These are phyloP conservation scores for Eumacrocentrus americanus DNA, from an alignment of 2,888 invertebrate species.

Conservation along the genomic window DNA sequence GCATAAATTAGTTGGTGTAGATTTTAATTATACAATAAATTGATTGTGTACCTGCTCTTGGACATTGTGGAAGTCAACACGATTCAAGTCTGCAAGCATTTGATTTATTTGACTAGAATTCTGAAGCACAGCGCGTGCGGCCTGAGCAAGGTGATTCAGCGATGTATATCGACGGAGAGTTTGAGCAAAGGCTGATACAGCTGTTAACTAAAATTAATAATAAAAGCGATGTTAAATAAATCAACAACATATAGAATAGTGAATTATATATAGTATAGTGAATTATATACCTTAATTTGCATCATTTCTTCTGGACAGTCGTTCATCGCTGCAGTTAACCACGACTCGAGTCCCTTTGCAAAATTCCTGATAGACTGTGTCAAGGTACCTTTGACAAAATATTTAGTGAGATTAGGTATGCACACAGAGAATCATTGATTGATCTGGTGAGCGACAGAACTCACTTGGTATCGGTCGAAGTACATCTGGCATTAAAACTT, in stretches of 20 bases:
- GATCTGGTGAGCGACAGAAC: no score
- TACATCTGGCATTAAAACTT: constrained; percentile 95
- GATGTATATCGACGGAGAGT: constrained; percentile 95
- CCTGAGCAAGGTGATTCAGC: constrained; percentile 94
- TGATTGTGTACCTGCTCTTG: constrained; percentile 71
- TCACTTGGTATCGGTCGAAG: constrained; percentile 90
- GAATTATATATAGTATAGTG: no score
- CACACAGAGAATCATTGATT: no score
- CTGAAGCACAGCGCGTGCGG: constrained; percentile 93
- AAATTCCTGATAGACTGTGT: constrained; percentile 93
- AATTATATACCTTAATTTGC: constrained; percentile 75
- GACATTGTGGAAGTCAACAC: constrained; percentile 97
- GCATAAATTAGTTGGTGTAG: no score
- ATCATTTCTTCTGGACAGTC: constrained; percentile 84
- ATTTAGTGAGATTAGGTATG: no score
- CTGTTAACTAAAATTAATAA: constrained; percentile 64
- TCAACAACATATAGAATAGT: neutral
- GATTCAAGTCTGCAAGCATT: constrained; percentile 95
- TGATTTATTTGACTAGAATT: constrained; percentile 94
- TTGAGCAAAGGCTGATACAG: constrained; percentile 92
- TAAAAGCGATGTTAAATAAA: constrained; percentile 1
- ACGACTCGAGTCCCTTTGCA: constrained; percentile 90
- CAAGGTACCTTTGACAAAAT: constrained; percentile 68
- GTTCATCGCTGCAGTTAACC: constrained; percentile 81
- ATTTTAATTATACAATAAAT: neutral